Evolutionary conservation across 2,113 vertebrate genomes (phyloP).

Genomic region (Porphyrio hochstetteri): DNA sequence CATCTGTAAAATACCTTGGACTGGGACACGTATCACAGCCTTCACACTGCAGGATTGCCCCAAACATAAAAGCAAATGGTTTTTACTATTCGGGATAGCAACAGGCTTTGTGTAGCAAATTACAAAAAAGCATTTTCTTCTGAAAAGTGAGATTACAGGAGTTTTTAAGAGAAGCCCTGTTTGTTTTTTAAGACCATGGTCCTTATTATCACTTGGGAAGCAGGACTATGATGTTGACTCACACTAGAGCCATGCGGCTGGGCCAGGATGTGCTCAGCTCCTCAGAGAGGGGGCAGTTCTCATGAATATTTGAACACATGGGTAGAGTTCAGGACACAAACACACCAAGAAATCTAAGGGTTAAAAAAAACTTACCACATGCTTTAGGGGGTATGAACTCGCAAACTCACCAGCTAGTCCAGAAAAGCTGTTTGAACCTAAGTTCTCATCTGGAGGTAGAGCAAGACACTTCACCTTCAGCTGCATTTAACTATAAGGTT

Average conservation of each 20-base stretch:
- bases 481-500: neutral
- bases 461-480: neutral
- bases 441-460: neutral
- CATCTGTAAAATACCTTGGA: neutral
- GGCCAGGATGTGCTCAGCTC: neutral
- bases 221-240: neutral
- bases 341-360: neutral
- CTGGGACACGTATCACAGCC: neutral
- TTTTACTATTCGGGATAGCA: neutral
- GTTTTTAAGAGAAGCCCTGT: neutral
- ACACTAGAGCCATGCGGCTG: neutral
- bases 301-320: neutral
- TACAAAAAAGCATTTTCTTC: neutral
- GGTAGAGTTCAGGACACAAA: neutral
- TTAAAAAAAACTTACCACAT: neutral
- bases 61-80: neutral
- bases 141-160: neutral
- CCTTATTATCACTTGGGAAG: neutral
- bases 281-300: neutral
- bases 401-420: neutral
- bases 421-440: neutral
- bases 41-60: neutral
- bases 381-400: neutral
- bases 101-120: neutral
- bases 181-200: neutral